These are phyloP conservation scores for Amiota communis DNA, from an alignment of 2,888 invertebrate genomes.

Conservation along the genomic window DNA sequence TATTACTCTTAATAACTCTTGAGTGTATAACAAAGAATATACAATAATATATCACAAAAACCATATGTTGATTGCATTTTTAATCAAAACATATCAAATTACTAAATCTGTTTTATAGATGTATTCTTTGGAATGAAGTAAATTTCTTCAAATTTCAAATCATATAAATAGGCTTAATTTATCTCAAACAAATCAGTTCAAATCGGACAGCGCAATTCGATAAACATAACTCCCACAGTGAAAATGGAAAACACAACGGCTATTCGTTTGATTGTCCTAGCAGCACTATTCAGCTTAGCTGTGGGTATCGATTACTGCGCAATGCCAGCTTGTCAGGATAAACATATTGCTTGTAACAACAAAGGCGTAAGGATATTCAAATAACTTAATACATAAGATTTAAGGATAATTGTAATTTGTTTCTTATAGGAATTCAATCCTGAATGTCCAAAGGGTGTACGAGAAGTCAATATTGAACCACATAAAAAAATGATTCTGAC, in stretches of 20 bases:
- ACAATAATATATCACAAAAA: no score
- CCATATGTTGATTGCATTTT: no score
- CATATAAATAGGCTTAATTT: not conserved
- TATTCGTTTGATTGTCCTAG: slow-evolving; percentile 2
- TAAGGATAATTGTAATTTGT: not conserved
- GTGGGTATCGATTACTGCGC: slow-evolving; percentile 52
- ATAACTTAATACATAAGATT: not conserved
- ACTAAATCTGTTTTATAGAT: not conserved
- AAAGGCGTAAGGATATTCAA: slow-evolving; percentile 45
- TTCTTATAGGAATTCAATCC: slow-evolving; percentile 45
- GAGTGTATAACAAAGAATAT: no score
- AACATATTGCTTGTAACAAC: slow-evolving; percentile 57
- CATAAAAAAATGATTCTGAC: slow-evolving; percentile 50
- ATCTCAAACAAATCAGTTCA: not conserved
- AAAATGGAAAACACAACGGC: slow-evolving; percentile 3
- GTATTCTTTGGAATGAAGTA: not conserved
- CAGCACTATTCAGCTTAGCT: slow-evolving; percentile 32
- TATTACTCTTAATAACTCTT: no score
- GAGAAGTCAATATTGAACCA: slow-evolving; percentile 39
- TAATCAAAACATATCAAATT: no score
- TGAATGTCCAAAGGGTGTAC: slow-evolving; percentile 48
- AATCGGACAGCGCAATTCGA: not conserved
- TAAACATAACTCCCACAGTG: not conserved
- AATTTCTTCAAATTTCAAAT: not conserved
- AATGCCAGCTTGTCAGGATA: slow-evolving; percentile 53